A percentile compares a stretch with the other conserved stretches of the same genome.
phyloP scores from a whole-genome alignment of 2,113 vertebrate species.

The Nettapus auritus region DNA sequence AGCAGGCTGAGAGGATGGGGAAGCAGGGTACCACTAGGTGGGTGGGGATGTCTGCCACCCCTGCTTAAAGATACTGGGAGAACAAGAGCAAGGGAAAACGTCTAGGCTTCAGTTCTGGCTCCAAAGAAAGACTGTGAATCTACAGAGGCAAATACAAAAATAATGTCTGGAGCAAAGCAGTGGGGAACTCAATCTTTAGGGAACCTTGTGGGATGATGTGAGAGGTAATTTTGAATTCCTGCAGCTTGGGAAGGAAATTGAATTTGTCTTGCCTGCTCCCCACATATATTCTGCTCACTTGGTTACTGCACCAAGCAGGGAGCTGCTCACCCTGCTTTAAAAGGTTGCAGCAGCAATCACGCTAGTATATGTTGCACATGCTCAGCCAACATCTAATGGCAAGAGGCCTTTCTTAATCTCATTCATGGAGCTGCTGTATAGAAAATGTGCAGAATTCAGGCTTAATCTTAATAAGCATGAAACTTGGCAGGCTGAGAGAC shows the following conservation, averaged over 20 bases:
- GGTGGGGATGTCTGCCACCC: not conserved
- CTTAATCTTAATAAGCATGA: constrained; percentile 23
- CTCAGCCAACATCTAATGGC: not conserved
- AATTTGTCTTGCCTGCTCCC: not conserved
- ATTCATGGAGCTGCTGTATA: not conserved
- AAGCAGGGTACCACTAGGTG: rapidly evolving
- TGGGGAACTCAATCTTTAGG: not conserved
- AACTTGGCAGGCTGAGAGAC: constrained; percentile 42
- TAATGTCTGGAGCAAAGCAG: not conserved
- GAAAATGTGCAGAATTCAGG: not conserved
- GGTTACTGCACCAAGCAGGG: not conserved
- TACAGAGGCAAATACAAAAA: rapidly evolving
- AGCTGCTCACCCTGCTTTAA: not conserved
- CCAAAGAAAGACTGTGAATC: not conserved
- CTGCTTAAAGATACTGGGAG: not conserved
- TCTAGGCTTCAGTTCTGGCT: not conserved
- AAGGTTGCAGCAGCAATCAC: not conserved
- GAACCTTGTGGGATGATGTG: rapidly evolving
- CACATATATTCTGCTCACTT: rapidly evolving
- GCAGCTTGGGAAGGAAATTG: not conserved
- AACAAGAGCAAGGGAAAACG: not conserved
- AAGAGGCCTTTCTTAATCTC: not conserved
- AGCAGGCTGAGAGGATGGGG: not conserved
- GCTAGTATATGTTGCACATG: rapidly evolving
- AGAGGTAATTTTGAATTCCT: not conserved